Base-by-base conservation (phyloP, 2,888 invertebrate species). In the Nomada ruficornis region DNA sequence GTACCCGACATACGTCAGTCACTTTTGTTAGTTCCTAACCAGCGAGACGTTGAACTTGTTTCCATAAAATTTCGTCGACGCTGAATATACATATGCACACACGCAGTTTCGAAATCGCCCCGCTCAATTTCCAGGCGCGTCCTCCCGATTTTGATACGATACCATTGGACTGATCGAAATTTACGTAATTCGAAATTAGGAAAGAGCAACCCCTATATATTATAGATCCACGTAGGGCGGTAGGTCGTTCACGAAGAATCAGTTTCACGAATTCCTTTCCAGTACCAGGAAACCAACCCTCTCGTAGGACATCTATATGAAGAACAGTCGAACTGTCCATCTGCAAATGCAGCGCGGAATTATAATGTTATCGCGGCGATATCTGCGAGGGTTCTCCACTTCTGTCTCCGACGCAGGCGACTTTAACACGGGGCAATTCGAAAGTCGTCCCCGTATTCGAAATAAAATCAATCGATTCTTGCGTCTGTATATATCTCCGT, bases 41-140 rank as follows among this genome's bases (percentile, higher is more conserved):
- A 36, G 36, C 7, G 36, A 36, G 7, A 36, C 36, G 36, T 36
- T 9, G 36, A 7, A 36, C 1, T 36, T 7, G 36, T 5, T 36
- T 0, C 36, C 36, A 36, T 36, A 36, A 36, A 36, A 36, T 36
- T 0, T 36, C 36, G 36, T 36, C 36, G 47, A 47, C 47, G 47
- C 2, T 47, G 47, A 13, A 47, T 13, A 10, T 13, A 29, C 69
- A 23, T 50, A 9, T 20, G 18, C 26, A 44, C 26, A 57, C 75
- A 59, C 18, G 67, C 84, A 85, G 59, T 85, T 84, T 73, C 72
- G 65, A 78, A 76, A 73, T 65, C 52, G 52, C 44, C 29, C 26
- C 59, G 44, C 23, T 63, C 26, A 85, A 73, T 74, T 71, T 74
- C 47, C 29, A 59, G 50, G 9, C 54, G n/a, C 67, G 67, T 60